Percentiles rank a stretch among this genome's conserved stretches.
phyloP scores from a whole-genome alignment of 2,113 vertebrate species.

The Myrmecobius fasciatus region DNA sequence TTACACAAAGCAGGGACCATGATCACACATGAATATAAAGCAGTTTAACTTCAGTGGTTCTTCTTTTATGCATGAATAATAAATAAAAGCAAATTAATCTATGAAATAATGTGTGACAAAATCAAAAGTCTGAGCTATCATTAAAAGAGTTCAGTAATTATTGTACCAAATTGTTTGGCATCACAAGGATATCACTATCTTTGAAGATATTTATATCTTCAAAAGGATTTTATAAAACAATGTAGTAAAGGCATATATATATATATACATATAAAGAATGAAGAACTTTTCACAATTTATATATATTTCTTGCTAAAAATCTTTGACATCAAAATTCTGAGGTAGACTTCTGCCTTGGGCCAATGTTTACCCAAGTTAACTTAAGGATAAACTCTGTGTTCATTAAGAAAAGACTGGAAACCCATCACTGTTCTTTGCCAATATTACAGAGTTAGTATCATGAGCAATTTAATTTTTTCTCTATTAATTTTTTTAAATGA shows the following conservation, averaged over 20 bases:
- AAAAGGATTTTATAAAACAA: background rate
- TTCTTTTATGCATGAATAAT: conserved; percentile 3
- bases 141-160: background rate
- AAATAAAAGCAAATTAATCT: background rate
- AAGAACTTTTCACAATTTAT: background rate
- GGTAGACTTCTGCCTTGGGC: background rate
- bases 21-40: background rate
- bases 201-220: no score
- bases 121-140: background rate
- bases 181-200: background rate
- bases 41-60: background rate
- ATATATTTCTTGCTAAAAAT: background rate
- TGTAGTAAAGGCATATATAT: background rate
- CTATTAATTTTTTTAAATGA: background rate
- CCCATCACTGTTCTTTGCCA: background rate
- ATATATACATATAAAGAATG: no score
- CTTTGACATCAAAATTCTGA: background rate
- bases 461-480: background rate
- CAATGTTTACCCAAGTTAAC: background rate
- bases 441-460: background rate
- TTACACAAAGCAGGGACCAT: background rate
- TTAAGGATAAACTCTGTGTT: background rate
- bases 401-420: background rate
- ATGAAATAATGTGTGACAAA: background rate
- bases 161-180: background rate